Percentiles rank a stretch among this genome's conserved stretches.
Conservation (phyloP, 2,797 vertebrate genomes). For the Pangasius larnaudii region DNA sequence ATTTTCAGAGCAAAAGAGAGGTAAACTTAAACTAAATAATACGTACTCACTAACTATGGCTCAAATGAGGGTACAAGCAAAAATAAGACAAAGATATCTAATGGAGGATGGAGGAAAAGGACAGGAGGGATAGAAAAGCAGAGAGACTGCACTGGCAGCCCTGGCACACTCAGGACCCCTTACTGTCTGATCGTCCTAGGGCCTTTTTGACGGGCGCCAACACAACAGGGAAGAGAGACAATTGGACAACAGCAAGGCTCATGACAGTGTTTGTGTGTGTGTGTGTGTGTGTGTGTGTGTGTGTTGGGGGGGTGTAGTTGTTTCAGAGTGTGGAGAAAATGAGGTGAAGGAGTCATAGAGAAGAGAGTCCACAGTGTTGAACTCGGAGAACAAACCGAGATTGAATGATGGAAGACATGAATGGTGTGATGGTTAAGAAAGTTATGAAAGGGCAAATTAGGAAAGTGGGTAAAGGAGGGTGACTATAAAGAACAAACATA, state of each 20-base stretch:
- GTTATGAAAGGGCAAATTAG: constrained; percentile 54
- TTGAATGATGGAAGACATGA: constrained; percentile 63
- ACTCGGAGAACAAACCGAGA: constrained; percentile 27
- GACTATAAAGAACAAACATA: constrained; percentile 55
- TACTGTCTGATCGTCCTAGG: constrained; percentile 72
- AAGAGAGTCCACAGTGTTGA: constrained; percentile 30
- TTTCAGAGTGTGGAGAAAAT: constrained; percentile 54
- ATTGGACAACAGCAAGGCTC: constrained; percentile 75
- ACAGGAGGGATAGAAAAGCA: constrained; percentile 22
- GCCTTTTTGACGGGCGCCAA: constrained; percentile 79
- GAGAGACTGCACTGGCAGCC: constrained; percentile 26
- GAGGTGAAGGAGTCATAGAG: constrained; percentile 50
- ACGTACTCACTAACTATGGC: too few species aligned
- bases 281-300: constrained; percentile 23
- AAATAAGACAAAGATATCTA: neutral
- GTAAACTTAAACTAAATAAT: neutral
- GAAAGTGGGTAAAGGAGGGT: constrained; percentile 58
- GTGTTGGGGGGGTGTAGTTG: constrained; percentile 24
- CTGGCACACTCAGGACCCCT: constrained; percentile 63
- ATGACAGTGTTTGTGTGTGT: constrained; percentile 9
- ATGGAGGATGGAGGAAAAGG: neutral
- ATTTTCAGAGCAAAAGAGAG: neutral
- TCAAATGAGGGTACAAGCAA: neutral
- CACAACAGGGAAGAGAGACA: constrained; percentile 78
- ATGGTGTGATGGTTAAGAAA: neutral